Conservation (phyloP, 2,888 invertebrate genomes). For the Rhimphoctona megacephalus region DNA sequence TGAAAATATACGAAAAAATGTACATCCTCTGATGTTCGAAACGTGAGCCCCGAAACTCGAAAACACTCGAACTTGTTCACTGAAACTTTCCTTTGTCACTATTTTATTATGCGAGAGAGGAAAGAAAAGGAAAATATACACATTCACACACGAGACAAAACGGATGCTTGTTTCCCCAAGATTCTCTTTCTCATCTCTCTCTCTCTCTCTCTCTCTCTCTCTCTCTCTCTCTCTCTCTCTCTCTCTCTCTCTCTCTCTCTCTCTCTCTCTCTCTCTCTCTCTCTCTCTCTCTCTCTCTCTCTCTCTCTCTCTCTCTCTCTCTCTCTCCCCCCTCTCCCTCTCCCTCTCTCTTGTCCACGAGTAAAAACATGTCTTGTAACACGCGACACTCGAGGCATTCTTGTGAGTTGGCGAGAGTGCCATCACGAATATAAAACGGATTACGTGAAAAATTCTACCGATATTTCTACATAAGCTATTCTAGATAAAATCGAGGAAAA, state of each 20-base stretch:
- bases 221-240: conserved; percentile 6
- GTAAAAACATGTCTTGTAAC: conserved; percentile 50
- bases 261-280: background rate
- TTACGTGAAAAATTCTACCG: conserved; percentile 26
- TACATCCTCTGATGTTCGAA: background rate
- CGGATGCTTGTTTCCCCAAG: conserved; percentile 27
- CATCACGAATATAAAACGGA: conserved; percentile 48
- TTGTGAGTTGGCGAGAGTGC: conserved; percentile 6
- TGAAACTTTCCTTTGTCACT: conserved; percentile 46
- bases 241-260: background rate
- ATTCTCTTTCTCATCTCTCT: conserved; percentile 6
- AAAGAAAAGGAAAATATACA: conserved; percentile 12
- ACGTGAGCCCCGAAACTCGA: conserved; percentile 13
- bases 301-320: background rate
- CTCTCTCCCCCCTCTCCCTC: no score
- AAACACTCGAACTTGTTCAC: conserved; percentile 25
- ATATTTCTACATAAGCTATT: background rate
- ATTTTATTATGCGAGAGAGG: conserved; percentile 61
- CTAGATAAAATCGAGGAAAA: background rate
- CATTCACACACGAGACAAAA: conserved; percentile 28
- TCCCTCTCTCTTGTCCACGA: conserved; percentile 39
- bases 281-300: conserved; percentile 2
- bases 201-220: background rate
- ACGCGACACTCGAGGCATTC: conserved; percentile 49
- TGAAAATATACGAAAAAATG: background rate